Evolutionary conservation across 2,888 invertebrate genomes (phyloP), one percentile per base, ranked within the genome.

Genomic region (Drymonia ruficornis): DNA sequence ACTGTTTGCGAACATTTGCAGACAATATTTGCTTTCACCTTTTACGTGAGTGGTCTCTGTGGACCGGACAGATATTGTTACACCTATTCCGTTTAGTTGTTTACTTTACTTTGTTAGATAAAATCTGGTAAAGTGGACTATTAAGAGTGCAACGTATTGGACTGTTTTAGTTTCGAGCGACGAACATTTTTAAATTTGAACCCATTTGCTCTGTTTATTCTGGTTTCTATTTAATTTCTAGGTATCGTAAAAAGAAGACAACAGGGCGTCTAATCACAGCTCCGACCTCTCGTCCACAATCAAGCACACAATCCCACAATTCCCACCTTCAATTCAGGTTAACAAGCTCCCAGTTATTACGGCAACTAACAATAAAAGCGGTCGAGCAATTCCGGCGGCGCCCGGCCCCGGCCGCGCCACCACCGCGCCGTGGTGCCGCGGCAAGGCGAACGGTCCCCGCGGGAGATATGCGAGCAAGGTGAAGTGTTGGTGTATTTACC

Each of bases 281-380:
- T 16, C 46, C 56, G 23, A 23, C 23, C 23, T 23, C 51, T 53
- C 54, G 49, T 5, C 44, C 23, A 51, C 58, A 61, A 58, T 61
- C 64, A 70, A 70, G 54, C 53, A 52, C 65, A 23, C 65, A 45
- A 55, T 40, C 45, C 16, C 63, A 44, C 36, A 54, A 55, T 56
- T 59, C 56, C 65, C 49, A 63, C 61, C 63, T 70, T 61, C 54
- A 72, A 60, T 70, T 65, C 78, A 78, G 78, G 78, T 78, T 78
- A 72, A 78, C 73, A 70, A 71, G 72, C 65, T 55, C 60, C 40
- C 53, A 70, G 71, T 71, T 71, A 69, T 65, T 44, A 63, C 53
- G 50, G 60, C 72, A 68, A 68, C 73, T 72, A 70, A 67, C 76
- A 71, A 76, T 78, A 76, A 76, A 73, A 67, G 63, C 63, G 71